phyloP scores from a whole-genome alignment of 2,797 vertebrate genomes.

The Miichthys miiuy region DNA sequence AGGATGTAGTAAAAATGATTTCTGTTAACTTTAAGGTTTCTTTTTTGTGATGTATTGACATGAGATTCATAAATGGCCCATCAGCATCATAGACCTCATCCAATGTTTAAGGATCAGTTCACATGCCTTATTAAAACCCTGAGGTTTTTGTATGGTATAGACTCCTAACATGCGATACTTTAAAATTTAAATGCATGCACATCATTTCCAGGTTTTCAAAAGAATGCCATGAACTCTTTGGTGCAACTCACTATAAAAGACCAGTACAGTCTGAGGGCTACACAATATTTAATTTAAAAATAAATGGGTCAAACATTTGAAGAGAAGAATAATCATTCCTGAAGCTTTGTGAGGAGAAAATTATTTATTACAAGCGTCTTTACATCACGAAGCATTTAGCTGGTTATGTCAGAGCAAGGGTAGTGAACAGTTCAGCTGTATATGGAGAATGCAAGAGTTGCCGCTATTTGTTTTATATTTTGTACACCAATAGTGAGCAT shows the following conservation, averaged over 20 bases:
- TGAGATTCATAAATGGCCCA: neutral
- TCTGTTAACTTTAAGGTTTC: slow-evolving; percentile 24
- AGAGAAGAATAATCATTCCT: slow-evolving; percentile 9
- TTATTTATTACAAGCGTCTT: slow-evolving; percentile 79
- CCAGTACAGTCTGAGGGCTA: neutral
- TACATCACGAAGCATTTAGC: slow-evolving; percentile 77
- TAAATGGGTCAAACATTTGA: neutral
- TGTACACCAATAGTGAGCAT: slow-evolving; percentile 58
- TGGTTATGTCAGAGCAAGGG: slow-evolving; percentile 68
- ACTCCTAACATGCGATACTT: neutral
- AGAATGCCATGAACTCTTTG: neutral
- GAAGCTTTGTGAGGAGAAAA: slow-evolving; percentile 58
- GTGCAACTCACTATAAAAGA: neutral
- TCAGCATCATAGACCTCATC: neutral
- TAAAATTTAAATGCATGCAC: neutral
- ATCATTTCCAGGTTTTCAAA: neutral
- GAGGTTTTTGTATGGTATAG: neutral
- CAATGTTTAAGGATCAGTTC: neutral
- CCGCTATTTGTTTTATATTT: slow-evolving; percentile 43
- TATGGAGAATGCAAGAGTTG: slow-evolving; percentile 45
- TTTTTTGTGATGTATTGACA: slow-evolving; percentile 21
- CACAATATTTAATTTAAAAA: neutral
- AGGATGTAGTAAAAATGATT: slow-evolving; percentile 38
- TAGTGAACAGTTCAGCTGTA: slow-evolving; percentile 61
- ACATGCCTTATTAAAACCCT: neutral